Conservation (phyloP, 2,888 invertebrate genomes). For the Tetragonula carbonaria region DNA sequence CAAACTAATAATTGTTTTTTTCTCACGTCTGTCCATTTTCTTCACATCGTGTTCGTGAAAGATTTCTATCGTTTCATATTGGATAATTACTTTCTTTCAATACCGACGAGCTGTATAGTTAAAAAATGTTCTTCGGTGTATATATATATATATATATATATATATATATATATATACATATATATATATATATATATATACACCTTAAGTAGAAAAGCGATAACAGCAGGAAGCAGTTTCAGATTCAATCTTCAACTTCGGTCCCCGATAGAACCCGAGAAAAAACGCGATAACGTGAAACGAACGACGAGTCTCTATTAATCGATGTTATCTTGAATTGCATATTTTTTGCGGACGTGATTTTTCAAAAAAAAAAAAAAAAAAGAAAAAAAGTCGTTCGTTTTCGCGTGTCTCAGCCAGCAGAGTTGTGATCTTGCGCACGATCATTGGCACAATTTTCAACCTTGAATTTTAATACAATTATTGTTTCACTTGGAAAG, state of each 20-base stretch:
- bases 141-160: too few relatives aligned
- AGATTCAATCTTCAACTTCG: constrained; percentile 1
- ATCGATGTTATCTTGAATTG: constrained; percentile 8
- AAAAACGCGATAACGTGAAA: constrained; percentile 8
- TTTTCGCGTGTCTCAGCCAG: neutral
- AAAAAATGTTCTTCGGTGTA: neutral
- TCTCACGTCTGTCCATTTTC: neutral
- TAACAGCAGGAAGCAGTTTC: neutral
- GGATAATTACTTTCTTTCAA: neutral
- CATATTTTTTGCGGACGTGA: neutral
- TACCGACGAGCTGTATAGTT: neutral
- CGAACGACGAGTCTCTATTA: neutral
- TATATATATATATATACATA: too few relatives aligned
- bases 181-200: too few relatives aligned
- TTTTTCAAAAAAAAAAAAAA: neutral
- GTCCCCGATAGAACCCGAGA: neutral
- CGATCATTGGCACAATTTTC: neutral
- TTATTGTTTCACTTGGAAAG: constrained; percentile 12
- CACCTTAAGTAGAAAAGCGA: neutral
- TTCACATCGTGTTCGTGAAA: neutral
- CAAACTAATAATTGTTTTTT: neutral
- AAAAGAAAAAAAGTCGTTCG: neutral
- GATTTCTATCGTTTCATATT: neutral
- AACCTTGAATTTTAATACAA: constrained; percentile 23
- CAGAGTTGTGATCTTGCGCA: neutral